Base-by-base conservation (phyloP, 1,140 invertebrate genomes). In the Drosophila cardini region DNA sequence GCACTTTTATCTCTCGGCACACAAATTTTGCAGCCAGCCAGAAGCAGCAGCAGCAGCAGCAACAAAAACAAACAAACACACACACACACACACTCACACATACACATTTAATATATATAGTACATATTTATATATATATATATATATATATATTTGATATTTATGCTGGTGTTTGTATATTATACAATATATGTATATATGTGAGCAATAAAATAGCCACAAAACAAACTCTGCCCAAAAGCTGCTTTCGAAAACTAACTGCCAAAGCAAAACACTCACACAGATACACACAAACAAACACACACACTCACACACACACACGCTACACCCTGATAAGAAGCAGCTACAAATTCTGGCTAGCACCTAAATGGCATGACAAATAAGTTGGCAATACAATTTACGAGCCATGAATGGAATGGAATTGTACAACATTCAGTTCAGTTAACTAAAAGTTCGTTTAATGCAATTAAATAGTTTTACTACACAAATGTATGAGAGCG, bases 1-100 rank as follows among this genome's bases (percentile, higher is more conserved):
- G 70, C 87, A 90, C 87, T 90, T 90, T 90, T 90, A 90, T 90
- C 87, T 90, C 77, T 76, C 43, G 73, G 57, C 78, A 83, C 83
- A 89, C 83, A 86, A 74, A 82, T 82, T 82, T 76, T 76, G 63
- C 82, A 78, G 73, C 36, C 53, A 57, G 40, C 55, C 57, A 67
- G 26, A 65, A 68, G 16, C 70, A 64, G 36, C 53, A 72, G 15
- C 69, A 63, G 10, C 58, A 63, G 32, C 45, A 57, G 43, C 26
- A 55, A 46, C 62, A 61, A 36, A 55, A 15, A 62, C 40, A 72
- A 42, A 68, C 8, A 63, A 32, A 62, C 18, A 42, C 5, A 72
- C 30, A 50, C 16, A 56, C 15, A 45, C 10, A 45, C 7, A 50
- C 26, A 62, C 36, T 56, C 21, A 42, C 5, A 72, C 30, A 48